Evolutionary conservation across 2,888 invertebrate species (phyloP), one percentile per base, ranked within the genome.

Genomic region (Cancer borealis): DNA sequence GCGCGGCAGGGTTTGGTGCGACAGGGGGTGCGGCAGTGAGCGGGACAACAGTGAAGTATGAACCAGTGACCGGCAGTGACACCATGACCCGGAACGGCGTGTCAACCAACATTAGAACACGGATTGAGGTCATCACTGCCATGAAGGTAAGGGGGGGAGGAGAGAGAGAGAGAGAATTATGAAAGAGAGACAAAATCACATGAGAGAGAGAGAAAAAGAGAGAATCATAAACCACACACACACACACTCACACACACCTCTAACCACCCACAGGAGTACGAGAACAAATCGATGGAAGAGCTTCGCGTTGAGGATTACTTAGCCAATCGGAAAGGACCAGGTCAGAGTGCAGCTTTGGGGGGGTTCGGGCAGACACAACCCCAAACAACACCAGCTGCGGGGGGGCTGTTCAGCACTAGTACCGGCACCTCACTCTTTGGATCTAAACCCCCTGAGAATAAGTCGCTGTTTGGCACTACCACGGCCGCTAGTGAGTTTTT

Each of bases 241-340:
- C 49, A 49, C 10, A 49, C 49, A 49, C 10, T 3, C 49, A 49
- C 39, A 39, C 39, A 39, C 39, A 66, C 66, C 10, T 2, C 39
- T 1, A 39, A 39, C 39, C n/a, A n/a, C 39, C 66, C 88, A 8
- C 99, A 99, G 97, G 99, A 99, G 96, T 99, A 99, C 96, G 99
- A 99, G 96, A 97, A 96, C 91, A 99, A 99, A 96, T 99, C 99
- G 0, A 97, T 99, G 46, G 99, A 99, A 97, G 99, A 99, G 96
- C 97, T 99, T 5, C 97, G 99, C 14, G 97, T 98, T 93, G 99
- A 99, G 96, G 99, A 99, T 97, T 99, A 99, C 96, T 97, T 97
- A 46, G 98, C 98, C 0, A 98, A 98, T 92, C 97, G 99, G 3
- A 99, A 99, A 97, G 99, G 99, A 97, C 79, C 96, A 96, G 93